Conservation (phyloP, 1,140 invertebrate genomes). For the Bombus terrestris region DNA sequence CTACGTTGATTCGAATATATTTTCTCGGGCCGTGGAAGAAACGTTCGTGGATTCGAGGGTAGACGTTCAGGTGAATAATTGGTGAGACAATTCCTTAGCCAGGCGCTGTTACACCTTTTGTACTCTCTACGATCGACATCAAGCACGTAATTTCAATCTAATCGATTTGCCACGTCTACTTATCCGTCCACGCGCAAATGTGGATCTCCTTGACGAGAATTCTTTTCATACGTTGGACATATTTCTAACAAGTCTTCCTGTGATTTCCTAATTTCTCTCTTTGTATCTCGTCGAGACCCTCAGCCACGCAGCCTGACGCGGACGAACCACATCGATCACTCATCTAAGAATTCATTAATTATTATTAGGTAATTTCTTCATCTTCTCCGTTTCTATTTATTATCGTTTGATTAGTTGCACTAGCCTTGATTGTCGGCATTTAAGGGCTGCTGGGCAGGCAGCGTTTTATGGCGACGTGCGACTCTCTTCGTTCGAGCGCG, state of each 20-base stretch:
- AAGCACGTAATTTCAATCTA: constrained; percentile 60
- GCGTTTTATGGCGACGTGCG: constrained; percentile 73
- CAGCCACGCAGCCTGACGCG: constrained; percentile 17
- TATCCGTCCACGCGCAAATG: constrained; percentile 14
- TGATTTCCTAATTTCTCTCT: neutral
- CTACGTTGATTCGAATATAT: neutral
- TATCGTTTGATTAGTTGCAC: constrained; percentile 83
- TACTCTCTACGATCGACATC: constrained; percentile 67
- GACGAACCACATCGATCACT: constrained; percentile 54
- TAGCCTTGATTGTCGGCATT: constrained; percentile 83
- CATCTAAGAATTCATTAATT: constrained; percentile 63
- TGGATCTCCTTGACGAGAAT: constrained; percentile 8
- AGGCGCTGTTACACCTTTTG: constrained; percentile 50
- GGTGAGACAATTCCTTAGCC: constrained; percentile 32
- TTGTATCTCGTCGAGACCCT: constrained; percentile 5
- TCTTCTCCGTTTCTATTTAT: constrained; percentile 72
- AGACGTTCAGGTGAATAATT: constrained; percentile 6
- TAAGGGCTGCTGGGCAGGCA: constrained; percentile 78
- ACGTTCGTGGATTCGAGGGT: neutral
- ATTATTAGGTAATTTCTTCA: constrained; percentile 69
- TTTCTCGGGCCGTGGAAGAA: neutral
- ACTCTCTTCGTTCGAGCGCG: constrained; percentile 58
- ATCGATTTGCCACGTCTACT: constrained; percentile 40
- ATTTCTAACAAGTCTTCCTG: too few relatives aligned
- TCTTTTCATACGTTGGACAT: too few relatives aligned